Evolutionary conservation across 2,888 invertebrate species (phyloP), one percentile per base, ranked within the genome.

Genomic region (Drosophila stalkeri): DNA sequence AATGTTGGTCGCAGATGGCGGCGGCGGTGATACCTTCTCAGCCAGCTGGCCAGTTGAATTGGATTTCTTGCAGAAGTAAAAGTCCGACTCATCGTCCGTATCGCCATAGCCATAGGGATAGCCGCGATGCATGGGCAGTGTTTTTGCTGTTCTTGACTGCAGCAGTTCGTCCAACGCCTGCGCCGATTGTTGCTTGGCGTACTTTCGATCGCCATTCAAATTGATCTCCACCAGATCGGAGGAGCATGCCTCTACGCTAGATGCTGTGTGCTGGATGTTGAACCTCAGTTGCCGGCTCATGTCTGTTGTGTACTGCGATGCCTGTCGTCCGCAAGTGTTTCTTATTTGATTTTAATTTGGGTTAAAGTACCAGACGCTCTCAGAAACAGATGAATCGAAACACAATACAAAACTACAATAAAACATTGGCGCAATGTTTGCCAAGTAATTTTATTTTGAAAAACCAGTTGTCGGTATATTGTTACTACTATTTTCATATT

Each of bases 151-250:
- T 33, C 35, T 20, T 0, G 72, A 18, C 20, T 78, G 75, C 7
- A 86, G 51, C 51, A 86, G 44, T 46, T 80, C 70, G 47, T 88
- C 82, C 35, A 88, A 63, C 9, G 66, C 80, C 56, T 76, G 84
- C 2, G 69, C 86, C 7, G 86, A 82, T 14, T 72, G 62, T 47
- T 80, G 84, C 33, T 76, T 80, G 8, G 56, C 54, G 35, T 69
- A 77, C 5, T 68, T 56, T 9, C 44, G 46, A 2, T 44, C 55
- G 4, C 74, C 56, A 62, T 84, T 84, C 27, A 91, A 72, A 67
- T 90, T 90, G 20, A 91, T 84, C 70, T 91, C 91, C 44, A 91
- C 87, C 67, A 91, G 77, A 46, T 91, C 89, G 6, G 86, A 46
- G 20, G 64, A 44, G 14, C 44, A 63, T 44, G 80, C 70, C 31